Evolutionary conservation across 1,140 invertebrate species (phyloP), one percentile per base, ranked within the genome.

Genomic region (Dysdera silvatica): DNA sequence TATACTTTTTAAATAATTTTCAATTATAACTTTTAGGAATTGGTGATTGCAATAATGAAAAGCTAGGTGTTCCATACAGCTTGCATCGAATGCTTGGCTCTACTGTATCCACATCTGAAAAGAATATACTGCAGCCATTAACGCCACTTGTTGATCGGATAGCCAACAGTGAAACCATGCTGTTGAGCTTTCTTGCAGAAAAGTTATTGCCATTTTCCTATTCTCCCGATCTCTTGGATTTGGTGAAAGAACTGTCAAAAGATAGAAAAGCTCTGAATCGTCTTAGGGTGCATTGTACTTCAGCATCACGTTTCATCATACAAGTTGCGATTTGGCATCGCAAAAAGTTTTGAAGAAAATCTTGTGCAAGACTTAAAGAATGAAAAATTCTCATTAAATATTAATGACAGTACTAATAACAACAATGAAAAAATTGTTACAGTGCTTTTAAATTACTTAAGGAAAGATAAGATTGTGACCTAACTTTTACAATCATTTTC

Each of bases 321-420:
- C 23, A 56, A 56, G 41, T 16, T 56, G 18, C 16, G 53, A 4
- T 56, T 56, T 23, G 53, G 53, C 43, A 24, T 56, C 16, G 53
- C 33, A 16, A 7, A 40, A 28, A 56, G 35, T 2, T 41, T 56
- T 14, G 32, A 41, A 5, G 33, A 43, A 43, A 40, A 24, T 26
- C 37, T 41, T 28, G 20, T 43, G 12, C 16, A 28, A 26, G 37
- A 45, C 40, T 45, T 70, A 23, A 54, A 47, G 35, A 52, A 23
- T 16, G 32, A 20, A 16, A 23, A 29, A 8, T 70, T 69, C 49
- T 69, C 68, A 2, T 32, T 71, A 8, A 71, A 71, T 29, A 62
- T 70, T 45, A 69, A 71, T 65, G 67, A 71, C 55, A 26, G 43
- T 12, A 71, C 65, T n/a, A 67, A 60, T 43, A 57, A 37, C 12